Percentiles rank a stretch among this genome's conserved stretches.
Conservation (phyloP, 2,888 invertebrate genomes). For the Slavum lentiscoides region DNA sequence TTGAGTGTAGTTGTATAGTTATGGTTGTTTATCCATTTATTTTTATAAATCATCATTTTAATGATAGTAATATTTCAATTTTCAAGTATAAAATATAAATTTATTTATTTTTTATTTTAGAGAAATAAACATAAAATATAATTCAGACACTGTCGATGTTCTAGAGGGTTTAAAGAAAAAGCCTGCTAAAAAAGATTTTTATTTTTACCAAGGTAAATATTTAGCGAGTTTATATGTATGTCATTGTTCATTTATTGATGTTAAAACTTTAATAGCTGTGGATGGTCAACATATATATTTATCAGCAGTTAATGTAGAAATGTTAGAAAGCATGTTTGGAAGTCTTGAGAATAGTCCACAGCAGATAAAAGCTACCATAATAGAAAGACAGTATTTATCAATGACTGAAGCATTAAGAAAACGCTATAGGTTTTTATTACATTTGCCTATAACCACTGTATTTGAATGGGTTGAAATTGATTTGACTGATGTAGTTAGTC, state of each 20-base stretch:
- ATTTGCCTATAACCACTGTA: conserved; percentile 87
- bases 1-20: not conserved
- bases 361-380: conserved; percentile 72
- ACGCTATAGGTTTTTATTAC: conserved; percentile 76
- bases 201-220: conserved; percentile 43
- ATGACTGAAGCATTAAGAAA: conserved; percentile 81
- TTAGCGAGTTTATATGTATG: not conserved
- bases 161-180: not conserved
- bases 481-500: conserved; percentile 72
- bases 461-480: conserved; percentile 89
- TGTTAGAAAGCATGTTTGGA: conserved; percentile 85
- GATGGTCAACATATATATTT: conserved; percentile 93
- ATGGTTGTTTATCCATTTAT: not conserved
- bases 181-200: conserved; percentile 47
- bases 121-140: not conserved
- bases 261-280: conserved; percentile 67
- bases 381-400: conserved; percentile 85
- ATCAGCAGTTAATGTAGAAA: conserved; percentile 85
- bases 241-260: not conserved
- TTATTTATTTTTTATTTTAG: conserved; percentile 9
- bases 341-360: conserved; percentile 77
- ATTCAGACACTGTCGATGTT: not conserved
- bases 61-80: too few relatives aligned
- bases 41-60: not conserved
- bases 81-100: too few relatives aligned